Evolutionary conservation across 2,888 invertebrate species (phyloP).

Genomic region (Callimorpha dominula): DNA sequence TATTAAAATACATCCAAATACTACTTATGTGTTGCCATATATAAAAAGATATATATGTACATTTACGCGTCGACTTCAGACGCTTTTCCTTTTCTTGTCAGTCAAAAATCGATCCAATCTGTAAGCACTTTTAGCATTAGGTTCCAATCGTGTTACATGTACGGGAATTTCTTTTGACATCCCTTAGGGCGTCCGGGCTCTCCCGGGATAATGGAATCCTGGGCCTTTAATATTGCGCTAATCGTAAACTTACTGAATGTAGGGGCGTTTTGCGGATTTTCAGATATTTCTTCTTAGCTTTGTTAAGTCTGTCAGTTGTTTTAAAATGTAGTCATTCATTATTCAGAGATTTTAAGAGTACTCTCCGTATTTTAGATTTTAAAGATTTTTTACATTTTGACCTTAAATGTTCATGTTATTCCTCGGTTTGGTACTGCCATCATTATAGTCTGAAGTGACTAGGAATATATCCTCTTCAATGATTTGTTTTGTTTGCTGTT

Average conservation of each 20-base stretch:
- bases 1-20: no score
- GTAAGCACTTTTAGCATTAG: conserved; percentile 46
- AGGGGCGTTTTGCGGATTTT: background rate
- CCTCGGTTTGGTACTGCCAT: background rate
- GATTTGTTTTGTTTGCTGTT: background rate
- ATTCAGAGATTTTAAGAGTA: background rate
- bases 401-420: background rate
- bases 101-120: conserved; percentile 7
- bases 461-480: background rate
- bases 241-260: conserved; percentile 42
- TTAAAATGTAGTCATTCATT: conserved; percentile 6
- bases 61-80: background rate
- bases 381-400: background rate
- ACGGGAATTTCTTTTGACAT: conserved; percentile 73
- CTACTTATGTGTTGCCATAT: background rate
- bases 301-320: background rate
- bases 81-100: background rate
- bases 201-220: conserved; percentile 73
- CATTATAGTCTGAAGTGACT: no score
- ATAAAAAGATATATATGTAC: background rate
- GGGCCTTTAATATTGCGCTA: conserved; percentile 71
- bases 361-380: background rate
- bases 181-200: conserved; percentile 63
- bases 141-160: conserved; percentile 38
- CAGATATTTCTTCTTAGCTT: background rate